These are phyloP conservation scores for Hydropsyche tenuis DNA, from an alignment of 1,140 invertebrate genomes.

Conservation along the genomic window DNA sequence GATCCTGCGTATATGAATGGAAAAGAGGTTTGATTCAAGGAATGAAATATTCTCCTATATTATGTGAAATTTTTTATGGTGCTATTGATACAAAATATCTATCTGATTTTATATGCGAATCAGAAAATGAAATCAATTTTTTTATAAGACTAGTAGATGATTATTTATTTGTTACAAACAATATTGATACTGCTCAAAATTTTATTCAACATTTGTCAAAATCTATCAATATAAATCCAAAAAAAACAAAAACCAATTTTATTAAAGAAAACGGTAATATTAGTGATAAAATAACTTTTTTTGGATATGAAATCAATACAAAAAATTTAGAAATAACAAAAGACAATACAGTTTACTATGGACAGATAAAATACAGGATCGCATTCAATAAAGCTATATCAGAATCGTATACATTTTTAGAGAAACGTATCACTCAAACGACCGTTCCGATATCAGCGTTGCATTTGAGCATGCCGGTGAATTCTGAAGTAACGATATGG, in stretches of 20 bases:
- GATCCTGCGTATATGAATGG: conserved; percentile 60
- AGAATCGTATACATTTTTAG: conserved; percentile 56
- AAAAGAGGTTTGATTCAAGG: conserved; percentile 60
- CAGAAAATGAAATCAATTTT: conserved; percentile 50
- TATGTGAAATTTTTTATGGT: conserved; percentile 60
- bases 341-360: conserved; percentile 55
- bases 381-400: conserved; percentile 54
- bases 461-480: conserved; percentile 58
- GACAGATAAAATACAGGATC: conserved; percentile 61
- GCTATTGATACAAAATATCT: conserved; percentile 57
- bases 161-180: conserved; percentile 60
- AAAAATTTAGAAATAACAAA: conserved; percentile 55
- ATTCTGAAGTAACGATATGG: conserved; percentile 57
- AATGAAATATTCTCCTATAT: conserved; percentile 60
- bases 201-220: conserved; percentile 57
- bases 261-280: conserved; percentile 52
- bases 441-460: conserved; percentile 57
- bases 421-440: conserved; percentile 58
- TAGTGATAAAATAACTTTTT: conserved; percentile 55
- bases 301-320: conserved; percentile 58
- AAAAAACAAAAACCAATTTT: conserved; percentile 59
- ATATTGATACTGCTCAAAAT: conserved; percentile 53
- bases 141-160: conserved; percentile 60
- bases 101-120: conserved; percentile 49
- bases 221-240: conserved; percentile 58